Conservation (phyloP, 2,113 vertebrate genomes). For the Pampusana beccarii region DNA sequence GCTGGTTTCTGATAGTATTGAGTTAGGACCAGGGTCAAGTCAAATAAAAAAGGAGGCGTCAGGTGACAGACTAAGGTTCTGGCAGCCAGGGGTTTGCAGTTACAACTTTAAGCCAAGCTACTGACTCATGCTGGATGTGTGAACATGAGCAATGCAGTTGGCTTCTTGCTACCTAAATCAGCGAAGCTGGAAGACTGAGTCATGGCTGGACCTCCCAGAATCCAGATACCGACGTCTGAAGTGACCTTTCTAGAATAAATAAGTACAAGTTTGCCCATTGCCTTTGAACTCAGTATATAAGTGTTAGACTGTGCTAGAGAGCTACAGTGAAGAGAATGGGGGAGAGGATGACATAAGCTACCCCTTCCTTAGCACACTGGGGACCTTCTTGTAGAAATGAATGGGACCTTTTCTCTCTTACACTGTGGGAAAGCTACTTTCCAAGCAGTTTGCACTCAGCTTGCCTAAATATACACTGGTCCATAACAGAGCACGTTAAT, state of each 20-base stretch:
- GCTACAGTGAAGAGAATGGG: neutral
- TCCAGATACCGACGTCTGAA: neutral
- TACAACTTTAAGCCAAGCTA: conserved; percentile 9
- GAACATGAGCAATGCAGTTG: conserved; percentile 53
- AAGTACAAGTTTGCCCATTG: neutral
- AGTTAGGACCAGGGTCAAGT: neutral
- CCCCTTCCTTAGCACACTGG: neutral
- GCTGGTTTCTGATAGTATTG: neutral
- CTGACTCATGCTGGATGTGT: conserved; percentile 52
- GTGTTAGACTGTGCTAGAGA: neutral
- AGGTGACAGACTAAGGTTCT: neutral
- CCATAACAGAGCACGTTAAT: neutral
- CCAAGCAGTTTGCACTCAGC: neutral
- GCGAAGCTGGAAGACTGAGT: conserved; percentile 33
- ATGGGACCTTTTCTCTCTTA: conserved; percentile 12
- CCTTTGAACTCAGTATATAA: neutral
- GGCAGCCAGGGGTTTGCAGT: conserved; percentile 3
- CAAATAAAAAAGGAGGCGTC: neutral
- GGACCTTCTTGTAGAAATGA: conserved; percentile 23
- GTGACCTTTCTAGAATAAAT: conserved; percentile 63
- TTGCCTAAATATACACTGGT: conserved; percentile 4
- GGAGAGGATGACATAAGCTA: conserved; percentile 5
- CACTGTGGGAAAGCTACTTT: neutral
- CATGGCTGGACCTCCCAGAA: conserved; percentile 42
- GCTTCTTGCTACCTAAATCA: conserved; percentile 37